Base-by-base conservation (phyloP, 2,888 invertebrate species). In the Barypeithes pellucidus region DNA sequence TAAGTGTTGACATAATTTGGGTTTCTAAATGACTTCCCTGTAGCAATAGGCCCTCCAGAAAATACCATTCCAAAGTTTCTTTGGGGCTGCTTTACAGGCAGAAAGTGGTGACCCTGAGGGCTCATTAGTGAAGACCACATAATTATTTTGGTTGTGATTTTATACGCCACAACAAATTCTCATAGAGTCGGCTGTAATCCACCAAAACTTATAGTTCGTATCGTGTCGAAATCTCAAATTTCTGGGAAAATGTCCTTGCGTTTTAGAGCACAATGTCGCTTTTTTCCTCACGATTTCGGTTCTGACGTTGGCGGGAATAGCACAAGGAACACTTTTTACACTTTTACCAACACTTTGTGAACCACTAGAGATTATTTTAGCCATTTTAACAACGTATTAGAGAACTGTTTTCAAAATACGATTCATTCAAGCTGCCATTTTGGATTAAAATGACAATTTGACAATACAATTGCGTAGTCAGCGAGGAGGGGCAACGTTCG, bases 1-100 rank as follows among this genome's bases (percentile, higher is more conserved):
- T 52, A 43, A 57, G 73, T 76, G 60, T 77, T 79, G 33, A 79
- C 77, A 70, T 78, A 78, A 66, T 78, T 79, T 20, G 77, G 78
- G 29, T 79, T 79, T 8, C 45, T 70, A 67, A 79, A 78, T 5
- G 68, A 41, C 65, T 77, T 79, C 16, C 67, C 69, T 12, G 75
- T 70, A 22, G 39, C 20, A n/a, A 77, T 67, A 24, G 73, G 41
- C 43, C 72, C 29, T 9, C 67, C 2, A 57, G 60, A 14, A 43
- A 33, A 36, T 11, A 70, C 57, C 43, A 73, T 22, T 52, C 71
- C 67, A 36, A 76, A 77, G 2, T 73, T 57, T 66, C 76, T 29
- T n/a, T 74, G 43, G 61, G 73, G 77, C 52, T 77, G 77, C 22
- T 68, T 68, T 39, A 20, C 45, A 2, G 22, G 52, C 12, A 52